Conservation (phyloP, 2,113 vertebrate genomes). For the Eleginops maclovinus region DNA sequence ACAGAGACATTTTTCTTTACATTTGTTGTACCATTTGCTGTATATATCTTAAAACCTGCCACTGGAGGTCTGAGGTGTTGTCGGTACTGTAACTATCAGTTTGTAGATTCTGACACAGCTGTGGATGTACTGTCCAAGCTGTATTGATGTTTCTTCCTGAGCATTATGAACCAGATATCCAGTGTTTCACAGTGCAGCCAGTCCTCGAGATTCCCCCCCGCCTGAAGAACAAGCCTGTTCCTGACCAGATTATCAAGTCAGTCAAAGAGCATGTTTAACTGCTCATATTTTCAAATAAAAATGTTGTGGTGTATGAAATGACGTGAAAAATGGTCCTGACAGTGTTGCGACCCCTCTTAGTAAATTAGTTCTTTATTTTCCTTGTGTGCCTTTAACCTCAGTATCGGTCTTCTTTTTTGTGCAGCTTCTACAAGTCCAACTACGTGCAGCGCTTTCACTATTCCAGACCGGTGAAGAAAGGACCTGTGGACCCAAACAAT, state of each 20-base stretch:
- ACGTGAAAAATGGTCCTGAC: conserved; percentile 10
- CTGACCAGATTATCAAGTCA: conserved; percentile 99
- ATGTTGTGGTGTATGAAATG: conserved; percentile 5
- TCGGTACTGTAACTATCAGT: background rate
- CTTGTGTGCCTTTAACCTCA: conserved; percentile 6
- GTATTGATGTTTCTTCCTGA: conserved; percentile 82
- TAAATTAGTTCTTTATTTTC: conserved; percentile 1
- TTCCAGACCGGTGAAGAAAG: conserved; percentile 94
- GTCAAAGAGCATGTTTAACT: conserved; percentile 50
- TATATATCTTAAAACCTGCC: background rate
- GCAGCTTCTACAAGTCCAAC: conserved; percentile 98
- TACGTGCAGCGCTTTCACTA: conserved; percentile 97
- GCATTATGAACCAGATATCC: conserved; percentile 88
- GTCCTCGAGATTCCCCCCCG: conserved; percentile 94
- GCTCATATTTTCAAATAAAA: background rate
- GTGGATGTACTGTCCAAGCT: background rate
- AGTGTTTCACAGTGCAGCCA: conserved; percentile 97
- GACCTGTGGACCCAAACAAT: conserved; percentile 94
- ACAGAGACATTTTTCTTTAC: background rate
- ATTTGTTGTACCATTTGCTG: conserved; percentile 5
- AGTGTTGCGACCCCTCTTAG: background rate
- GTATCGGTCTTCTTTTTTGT: conserved; percentile 13
- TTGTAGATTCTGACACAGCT: background rate
- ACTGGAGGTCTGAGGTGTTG: background rate
- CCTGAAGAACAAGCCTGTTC: conserved; percentile 96